Conservation (phyloP, 1,140 invertebrate species). For the Sycophila sp. region DNA sequence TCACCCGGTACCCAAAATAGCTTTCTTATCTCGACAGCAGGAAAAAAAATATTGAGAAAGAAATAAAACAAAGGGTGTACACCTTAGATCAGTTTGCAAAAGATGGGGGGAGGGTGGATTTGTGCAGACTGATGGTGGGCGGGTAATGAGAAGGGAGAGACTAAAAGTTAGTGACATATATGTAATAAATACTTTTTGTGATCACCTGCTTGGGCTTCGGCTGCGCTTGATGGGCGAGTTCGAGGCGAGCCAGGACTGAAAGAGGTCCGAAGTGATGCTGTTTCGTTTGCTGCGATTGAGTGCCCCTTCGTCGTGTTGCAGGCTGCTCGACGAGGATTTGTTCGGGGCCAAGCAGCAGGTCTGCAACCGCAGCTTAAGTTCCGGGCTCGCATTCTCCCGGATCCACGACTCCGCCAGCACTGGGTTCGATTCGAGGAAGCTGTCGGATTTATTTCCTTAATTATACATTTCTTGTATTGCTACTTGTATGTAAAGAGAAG, state of each 20-base stretch:
- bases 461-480: too few relatives aligned
- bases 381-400: slow-evolving; percentile 74
- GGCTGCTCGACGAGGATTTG: slow-evolving; percentile 58
- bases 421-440: slow-evolving; percentile 70
- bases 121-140: too few relatives aligned
- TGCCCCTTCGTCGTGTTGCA: slow-evolving; percentile 54
- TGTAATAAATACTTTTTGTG: background rate
- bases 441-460: too few relatives aligned
- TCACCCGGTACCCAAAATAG: too few relatives aligned
- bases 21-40: too few relatives aligned
- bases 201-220: slow-evolving; percentile 71
- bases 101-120: too few relatives aligned
- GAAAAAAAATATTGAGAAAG: slow-evolving; percentile 1
- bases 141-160: too few relatives aligned
- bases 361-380: slow-evolving; percentile 68
- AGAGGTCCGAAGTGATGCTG: slow-evolving; percentile 85
- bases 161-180: too few relatives aligned
- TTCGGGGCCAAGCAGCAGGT: slow-evolving; percentile 49
- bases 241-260: slow-evolving; percentile 82
- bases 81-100: too few relatives aligned
- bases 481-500: too few relatives aligned
- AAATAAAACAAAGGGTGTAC: background rate
- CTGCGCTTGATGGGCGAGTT: slow-evolving; percentile 72
- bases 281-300: slow-evolving; percentile 67
- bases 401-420: slow-evolving; percentile 76